These are phyloP conservation scores for Ditylenchus weischeri DNA, from an alignment of 2,888 invertebrate species.

Conservation along the genomic window DNA sequence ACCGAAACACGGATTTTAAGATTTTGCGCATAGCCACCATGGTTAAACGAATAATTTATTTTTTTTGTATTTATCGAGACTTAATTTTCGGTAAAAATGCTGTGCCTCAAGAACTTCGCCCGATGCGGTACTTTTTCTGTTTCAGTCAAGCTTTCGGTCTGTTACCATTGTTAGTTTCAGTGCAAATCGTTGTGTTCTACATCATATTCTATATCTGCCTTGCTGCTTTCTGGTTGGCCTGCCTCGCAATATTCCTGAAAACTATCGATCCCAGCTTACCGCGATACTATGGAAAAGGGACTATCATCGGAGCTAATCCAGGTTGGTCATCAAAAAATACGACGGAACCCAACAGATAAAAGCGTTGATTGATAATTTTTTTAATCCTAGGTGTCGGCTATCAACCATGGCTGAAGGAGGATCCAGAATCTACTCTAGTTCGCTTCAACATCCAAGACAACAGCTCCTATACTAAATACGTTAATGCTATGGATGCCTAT, in stretches of 20 bases:
- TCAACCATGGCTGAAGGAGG: slow-evolving; percentile 87
- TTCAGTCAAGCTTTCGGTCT: too few relatives aligned
- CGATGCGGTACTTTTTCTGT: not conserved
- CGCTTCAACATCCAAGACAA: slow-evolving; percentile 72
- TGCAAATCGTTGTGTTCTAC: slow-evolving; percentile 91
- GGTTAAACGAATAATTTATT: not conserved
- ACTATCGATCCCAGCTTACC: slow-evolving; percentile 80
- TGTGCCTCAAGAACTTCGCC: too few relatives aligned
- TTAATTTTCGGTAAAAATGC: too few relatives aligned
- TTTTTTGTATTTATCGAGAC: too few relatives aligned
- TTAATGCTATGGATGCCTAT: slow-evolving; percentile 44
- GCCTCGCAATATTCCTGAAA: slow-evolving; percentile 90
- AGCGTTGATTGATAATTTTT: slow-evolving; percentile 11
- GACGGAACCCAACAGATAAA: not conserved
- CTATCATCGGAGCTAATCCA: slow-evolving; percentile 87
- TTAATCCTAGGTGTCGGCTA: slow-evolving; percentile 79
- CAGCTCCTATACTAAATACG: slow-evolving; percentile 51
- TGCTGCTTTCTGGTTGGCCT: slow-evolving; percentile 87
- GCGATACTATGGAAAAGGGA: slow-evolving; percentile 81
- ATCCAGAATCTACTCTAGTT: slow-evolving; percentile 92
- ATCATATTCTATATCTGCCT: slow-evolving; percentile 87
- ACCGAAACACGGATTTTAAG: not conserved
- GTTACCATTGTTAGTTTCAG: slow-evolving; percentile 64
- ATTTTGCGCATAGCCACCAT: too few relatives aligned
- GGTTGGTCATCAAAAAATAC: slow-evolving; percentile 23